phyloP scores from a whole-genome alignment of 2,113 vertebrate species.

The Microtus ochrogaster region DNA sequence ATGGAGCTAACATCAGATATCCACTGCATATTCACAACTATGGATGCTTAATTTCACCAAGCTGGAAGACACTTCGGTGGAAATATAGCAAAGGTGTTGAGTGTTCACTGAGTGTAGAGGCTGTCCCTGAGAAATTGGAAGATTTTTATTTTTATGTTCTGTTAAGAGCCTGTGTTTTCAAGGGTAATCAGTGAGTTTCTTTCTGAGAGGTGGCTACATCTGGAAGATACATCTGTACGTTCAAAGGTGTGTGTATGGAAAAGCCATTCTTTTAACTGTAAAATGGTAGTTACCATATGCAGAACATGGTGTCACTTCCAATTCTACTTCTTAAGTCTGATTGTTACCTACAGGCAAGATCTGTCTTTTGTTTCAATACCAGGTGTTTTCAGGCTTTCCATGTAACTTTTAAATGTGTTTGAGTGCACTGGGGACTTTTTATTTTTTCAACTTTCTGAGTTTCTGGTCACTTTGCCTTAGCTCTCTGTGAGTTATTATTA shows the following conservation, averaged over 20 bases:
- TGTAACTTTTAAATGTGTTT: neutral
- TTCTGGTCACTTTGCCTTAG: neutral
- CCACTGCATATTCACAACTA: neutral
- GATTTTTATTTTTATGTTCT: neutral
- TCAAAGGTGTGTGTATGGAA: neutral
- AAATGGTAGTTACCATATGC: neutral
- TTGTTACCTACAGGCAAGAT: neutral
- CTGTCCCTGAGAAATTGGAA: neutral
- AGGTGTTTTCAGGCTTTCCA: neutral
- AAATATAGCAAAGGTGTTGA: neutral
- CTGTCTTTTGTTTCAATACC: neutral
- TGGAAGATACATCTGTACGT: neutral
- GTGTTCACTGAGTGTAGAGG: neutral
- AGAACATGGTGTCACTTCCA: neutral
- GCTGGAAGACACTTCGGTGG: neutral
- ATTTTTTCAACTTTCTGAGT: neutral
- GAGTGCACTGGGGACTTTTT: neutral
- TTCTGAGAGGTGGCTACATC: neutral
- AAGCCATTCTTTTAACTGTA: neutral
- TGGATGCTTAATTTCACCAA: neutral
- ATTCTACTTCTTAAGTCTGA: constrained; percentile 5
- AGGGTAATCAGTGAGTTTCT: neutral
- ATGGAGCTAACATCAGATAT: neutral
- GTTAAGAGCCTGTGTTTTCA: neutral
- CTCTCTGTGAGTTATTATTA: neutral